These are phyloP conservation scores for Pomacea maculata DNA, from an alignment of 1,140 invertebrate genomes.

Conservation along the genomic window DNA sequence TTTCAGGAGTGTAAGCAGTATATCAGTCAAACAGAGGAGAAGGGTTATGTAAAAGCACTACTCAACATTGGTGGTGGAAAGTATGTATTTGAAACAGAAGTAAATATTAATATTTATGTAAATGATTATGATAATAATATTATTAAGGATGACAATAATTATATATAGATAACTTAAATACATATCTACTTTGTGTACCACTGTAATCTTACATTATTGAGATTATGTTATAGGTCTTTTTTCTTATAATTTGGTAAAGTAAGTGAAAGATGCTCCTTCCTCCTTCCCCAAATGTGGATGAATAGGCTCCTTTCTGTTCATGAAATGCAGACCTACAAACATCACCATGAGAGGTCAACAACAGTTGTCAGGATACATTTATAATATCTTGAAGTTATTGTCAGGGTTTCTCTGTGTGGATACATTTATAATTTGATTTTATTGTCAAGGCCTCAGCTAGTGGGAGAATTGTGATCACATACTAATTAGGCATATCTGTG, in stretches of 20 bases:
- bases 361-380: no score
- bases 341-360: no score
- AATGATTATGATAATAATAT: not conserved
- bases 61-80: constrained; percentile 45
- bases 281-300: no score
- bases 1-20: constrained; percentile 52
- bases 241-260: not conserved
- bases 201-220: not conserved
- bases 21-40: constrained; percentile 41
- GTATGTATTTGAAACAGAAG: constrained; percentile 25
- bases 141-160: not conserved
- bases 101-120: not conserved
- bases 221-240: not conserved
- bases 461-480: no score
- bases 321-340: no score
- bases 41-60: constrained; percentile 42
- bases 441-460: no score
- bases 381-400: no score
- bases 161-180: not conserved
- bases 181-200: not conserved
- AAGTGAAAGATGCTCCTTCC: no score
- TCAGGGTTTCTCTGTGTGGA: no score
- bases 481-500: no score
- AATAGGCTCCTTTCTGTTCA: no score
- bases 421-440: no score